phyloP scores from a whole-genome alignment of 2,888 invertebrate species.

The Pollenia amentaria region DNA sequence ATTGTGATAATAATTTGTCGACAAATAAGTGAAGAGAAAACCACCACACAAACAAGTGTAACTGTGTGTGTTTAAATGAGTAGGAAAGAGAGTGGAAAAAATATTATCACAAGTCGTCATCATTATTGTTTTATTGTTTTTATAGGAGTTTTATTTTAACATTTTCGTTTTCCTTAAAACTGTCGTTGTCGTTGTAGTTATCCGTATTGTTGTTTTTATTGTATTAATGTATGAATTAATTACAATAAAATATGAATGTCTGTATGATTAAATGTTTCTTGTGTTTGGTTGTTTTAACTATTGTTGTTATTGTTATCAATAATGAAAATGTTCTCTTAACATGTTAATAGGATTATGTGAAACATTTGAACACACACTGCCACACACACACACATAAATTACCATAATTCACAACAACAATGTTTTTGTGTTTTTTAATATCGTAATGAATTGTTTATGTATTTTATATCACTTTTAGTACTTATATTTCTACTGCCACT shows the following conservation, averaged over 20 bases:
- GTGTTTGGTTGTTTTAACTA: slow-evolving; percentile 27
- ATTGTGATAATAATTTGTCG: slow-evolving; percentile 43
- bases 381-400: neutral
- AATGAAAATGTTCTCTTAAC: slow-evolving; percentile 71
- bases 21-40: slow-evolving; percentile 1
- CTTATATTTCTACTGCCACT: slow-evolving; percentile 31
- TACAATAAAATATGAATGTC: neutral
- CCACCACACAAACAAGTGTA: neutral
- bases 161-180: neutral
- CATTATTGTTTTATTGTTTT: slow-evolving; percentile 66
- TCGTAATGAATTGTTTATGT: slow-evolving; percentile 67
- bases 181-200: neutral
- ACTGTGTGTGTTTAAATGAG: neutral
- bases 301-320: slow-evolving; percentile 62
- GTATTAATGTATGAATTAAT: slow-evolving; percentile 7
- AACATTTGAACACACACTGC: neutral
- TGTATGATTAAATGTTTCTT: too few species aligned
- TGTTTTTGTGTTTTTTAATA: slow-evolving; percentile 26
- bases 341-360: slow-evolving; percentile 71
- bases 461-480: slow-evolving; percentile 44
- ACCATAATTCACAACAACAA: neutral
- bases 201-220: slow-evolving; percentile 9
- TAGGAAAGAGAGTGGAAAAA: neutral
- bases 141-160: slow-evolving; percentile 33
- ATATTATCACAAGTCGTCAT: slow-evolving; percentile 53